Conservation (phyloP, 2,113 vertebrate genomes). For the Lucifuga dentata region DNA sequence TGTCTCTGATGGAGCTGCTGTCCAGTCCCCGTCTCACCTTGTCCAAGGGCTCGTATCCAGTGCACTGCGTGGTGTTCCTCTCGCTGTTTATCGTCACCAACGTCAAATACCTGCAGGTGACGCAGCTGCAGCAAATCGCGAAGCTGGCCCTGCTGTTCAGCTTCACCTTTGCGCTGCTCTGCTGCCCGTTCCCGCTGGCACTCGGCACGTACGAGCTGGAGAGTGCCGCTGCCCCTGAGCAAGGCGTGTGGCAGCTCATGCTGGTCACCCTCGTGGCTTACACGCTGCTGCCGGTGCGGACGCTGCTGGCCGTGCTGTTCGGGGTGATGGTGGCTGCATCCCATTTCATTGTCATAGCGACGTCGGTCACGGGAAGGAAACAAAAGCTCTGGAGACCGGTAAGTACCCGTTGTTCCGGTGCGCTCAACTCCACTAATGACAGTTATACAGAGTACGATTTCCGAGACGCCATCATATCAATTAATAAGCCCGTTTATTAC, state of each 20-base stretch:
- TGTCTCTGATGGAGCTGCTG: slow-evolving; percentile 93
- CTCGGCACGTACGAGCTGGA: slow-evolving; percentile 74
- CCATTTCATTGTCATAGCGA: slow-evolving; percentile 93
- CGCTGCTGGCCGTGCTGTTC: slow-evolving; percentile 92
- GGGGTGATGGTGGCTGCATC: slow-evolving; percentile 92
- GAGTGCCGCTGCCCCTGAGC: slow-evolving; percentile 86
- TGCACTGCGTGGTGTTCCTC: slow-evolving; percentile 97
- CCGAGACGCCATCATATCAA: background rate
- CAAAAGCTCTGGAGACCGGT: slow-evolving; percentile 95
- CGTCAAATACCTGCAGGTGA: slow-evolving; percentile 95
- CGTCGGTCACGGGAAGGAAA: slow-evolving; percentile 87
- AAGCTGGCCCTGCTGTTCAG: slow-evolving; percentile 95
- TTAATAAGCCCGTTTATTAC: background rate
- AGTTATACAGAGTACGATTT: no score
- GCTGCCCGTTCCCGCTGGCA: slow-evolving; percentile 93
- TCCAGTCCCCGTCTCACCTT: slow-evolving; percentile 90
- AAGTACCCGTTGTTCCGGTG: slow-evolving; percentile 67
- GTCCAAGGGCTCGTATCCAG: slow-evolving; percentile 95
- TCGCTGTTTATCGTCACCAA: slow-evolving; percentile 98
- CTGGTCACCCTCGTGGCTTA: slow-evolving; percentile 97
- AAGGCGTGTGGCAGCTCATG: slow-evolving; percentile 98
- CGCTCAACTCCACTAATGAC: background rate
- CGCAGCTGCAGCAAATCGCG: slow-evolving; percentile 96
- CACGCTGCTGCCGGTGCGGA: slow-evolving; percentile 94
- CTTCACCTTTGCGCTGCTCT: slow-evolving; percentile 96